Conservation (phyloP, 2,113 vertebrate species). For the Pipra filicauda region DNA sequence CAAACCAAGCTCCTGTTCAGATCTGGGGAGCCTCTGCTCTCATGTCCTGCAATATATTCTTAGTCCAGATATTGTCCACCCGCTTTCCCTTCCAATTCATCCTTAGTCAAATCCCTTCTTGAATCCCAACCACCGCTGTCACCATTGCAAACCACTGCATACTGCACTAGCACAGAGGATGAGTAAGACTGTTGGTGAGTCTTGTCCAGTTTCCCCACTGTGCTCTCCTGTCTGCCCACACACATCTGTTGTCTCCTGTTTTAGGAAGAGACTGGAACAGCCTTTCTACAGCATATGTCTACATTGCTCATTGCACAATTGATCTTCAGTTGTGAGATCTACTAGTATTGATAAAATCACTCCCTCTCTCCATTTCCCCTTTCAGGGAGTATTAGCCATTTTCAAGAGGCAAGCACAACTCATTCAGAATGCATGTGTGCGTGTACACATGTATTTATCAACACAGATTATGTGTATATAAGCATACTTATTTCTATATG, state of each 20-base stretch:
- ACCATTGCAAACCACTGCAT: not conserved
- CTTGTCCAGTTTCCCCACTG: not conserved
- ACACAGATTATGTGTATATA: not conserved
- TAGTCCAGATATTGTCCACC: not conserved
- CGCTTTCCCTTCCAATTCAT: not conserved
- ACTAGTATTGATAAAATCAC: accelerated
- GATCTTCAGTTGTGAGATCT: not conserved
- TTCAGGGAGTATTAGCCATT: not conserved
- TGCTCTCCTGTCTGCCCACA: not conserved
- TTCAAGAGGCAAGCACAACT: not conserved
- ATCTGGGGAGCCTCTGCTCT: not conserved
- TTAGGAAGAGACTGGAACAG: not conserved
- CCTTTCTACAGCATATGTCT: not conserved
- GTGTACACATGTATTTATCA: not conserved
- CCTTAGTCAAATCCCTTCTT: not conserved
- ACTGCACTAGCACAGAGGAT: accelerated
- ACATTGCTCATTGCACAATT: not conserved
- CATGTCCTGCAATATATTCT: not conserved
- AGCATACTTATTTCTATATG: not conserved
- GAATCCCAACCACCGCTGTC: not conserved
- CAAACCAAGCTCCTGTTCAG: not conserved
- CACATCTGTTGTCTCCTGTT: not conserved
- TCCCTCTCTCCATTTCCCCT: not conserved
- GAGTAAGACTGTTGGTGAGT: not conserved
- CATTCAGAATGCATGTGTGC: not conserved